Evolutionary conservation across 37 sponge, comb jelly and placozoan genomes (phyloP), one percentile per base, ranked within the genome.

Genomic region (Oopsacas minuta): DNA sequence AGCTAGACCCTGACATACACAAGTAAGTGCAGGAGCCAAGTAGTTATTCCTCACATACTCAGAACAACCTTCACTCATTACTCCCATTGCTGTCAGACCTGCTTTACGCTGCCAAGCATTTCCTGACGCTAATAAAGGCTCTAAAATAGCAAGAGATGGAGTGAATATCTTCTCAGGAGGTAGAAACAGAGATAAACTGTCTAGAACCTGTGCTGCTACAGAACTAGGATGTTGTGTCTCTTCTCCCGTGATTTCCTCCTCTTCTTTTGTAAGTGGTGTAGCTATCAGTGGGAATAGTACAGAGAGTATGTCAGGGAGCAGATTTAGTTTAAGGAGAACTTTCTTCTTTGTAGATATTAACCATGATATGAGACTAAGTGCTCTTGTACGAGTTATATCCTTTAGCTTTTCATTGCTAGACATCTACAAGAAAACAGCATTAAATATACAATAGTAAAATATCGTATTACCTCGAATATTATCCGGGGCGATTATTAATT

Each of bases 291-390:
- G 35, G 12, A 93, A 82, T 81, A 93, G 52, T 0, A 85, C 85
- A 0, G n/a, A 23, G 28, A 93, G 82, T 37, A 93, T 85, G 36
- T 69, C 25, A 0, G 86, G 88, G 10, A 93, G 82, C 25, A 91
- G 84, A 34, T 87, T 86, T 30, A 82, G 83, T 81, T 87, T 91
- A n/a, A 89, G 83, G 23, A 93, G 84, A 0, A 39, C 95, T 88
- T 93, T 93, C 89, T 94, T 97, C 90, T 91, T 94, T 30, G 88
- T 30, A 28, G 90, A 83, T 15, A 86, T 84, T 34, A 97, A 88
- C 92, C 94, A 93, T 0, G 90, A 88, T 15, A 97, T 82, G 34
- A 94, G 87, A 35, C 95, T 90, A 35, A 97, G 84, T 25, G 92
- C 94, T 38, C 92, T 93, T 81, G 92, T 93, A 36, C 99, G 52